phyloP scores from a whole-genome alignment of 2,113 vertebrate species.

The Crotalus horridus region DNA sequence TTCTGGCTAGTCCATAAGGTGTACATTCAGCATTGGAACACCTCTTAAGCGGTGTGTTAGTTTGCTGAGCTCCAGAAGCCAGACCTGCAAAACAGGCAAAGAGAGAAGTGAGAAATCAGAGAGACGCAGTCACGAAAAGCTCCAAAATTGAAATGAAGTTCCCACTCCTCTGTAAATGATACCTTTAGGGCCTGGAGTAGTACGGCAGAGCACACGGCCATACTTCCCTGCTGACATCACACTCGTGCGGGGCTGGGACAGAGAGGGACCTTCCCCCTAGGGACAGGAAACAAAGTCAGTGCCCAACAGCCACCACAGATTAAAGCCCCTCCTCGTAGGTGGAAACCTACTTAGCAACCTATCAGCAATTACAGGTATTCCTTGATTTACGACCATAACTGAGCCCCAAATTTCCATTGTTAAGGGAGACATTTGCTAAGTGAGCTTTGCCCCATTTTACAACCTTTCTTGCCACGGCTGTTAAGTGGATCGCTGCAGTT shows the following conservation, averaged over 20 bases:
- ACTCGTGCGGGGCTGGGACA: neutral
- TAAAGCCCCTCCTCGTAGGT: neutral
- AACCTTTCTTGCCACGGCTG: neutral
- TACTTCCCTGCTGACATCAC: neutral
- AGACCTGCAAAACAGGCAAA: neutral
- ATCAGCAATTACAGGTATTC: neutral
- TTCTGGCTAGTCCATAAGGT: constrained; percentile 52
- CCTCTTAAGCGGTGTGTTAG: neutral
- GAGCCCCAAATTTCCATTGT: neutral
- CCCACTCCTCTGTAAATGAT: neutral
- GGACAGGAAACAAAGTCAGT: neutral
- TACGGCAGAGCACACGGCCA: neutral
- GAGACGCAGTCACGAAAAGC: neutral
- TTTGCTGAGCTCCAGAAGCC: neutral
- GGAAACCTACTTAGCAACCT: neutral
- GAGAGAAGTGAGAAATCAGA: neutral
- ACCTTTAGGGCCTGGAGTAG: constrained; percentile 5
- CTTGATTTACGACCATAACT: neutral
- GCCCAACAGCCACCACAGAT: neutral
- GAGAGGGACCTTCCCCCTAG: neutral
- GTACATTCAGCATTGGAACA: neutral
- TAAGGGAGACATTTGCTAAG: neutral
- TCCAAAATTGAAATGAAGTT: neutral
- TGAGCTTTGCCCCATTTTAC: neutral
- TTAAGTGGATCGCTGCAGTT: neutral